phyloP scores from a whole-genome alignment of 1,140 invertebrate genomes.

The Coelopa frigida region DNA sequence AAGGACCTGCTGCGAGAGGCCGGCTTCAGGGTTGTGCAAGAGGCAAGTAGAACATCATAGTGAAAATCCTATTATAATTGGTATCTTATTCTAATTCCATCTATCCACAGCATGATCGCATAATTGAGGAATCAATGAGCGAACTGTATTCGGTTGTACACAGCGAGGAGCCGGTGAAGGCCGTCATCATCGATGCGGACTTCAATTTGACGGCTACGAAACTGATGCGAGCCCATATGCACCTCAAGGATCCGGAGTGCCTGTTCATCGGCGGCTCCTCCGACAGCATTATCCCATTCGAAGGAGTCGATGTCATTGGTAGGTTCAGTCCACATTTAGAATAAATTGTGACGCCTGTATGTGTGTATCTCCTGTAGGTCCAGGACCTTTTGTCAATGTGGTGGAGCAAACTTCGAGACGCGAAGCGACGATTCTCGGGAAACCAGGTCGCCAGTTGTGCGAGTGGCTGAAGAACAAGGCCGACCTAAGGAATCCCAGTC shows the following conservation, averaged over 20 bases:
- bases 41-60: constrained; percentile 25
- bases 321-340: no score
- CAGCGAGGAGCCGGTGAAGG: constrained; percentile 43
- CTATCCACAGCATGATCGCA: constrained; percentile 3
- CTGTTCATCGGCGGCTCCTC: constrained; percentile 44
- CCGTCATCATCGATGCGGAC: constrained; percentile 46
- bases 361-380: no score
- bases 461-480: constrained; percentile 41
- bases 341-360: no score
- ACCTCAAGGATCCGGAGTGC: constrained; percentile 42
- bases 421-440: constrained; percentile 47
- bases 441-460: constrained; percentile 49
- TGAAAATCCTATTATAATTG: not conserved
- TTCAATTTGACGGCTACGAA: constrained; percentile 44
- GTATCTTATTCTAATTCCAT: not conserved
- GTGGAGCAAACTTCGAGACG: constrained; percentile 44
- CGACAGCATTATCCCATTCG: constrained; percentile 45
- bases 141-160: constrained; percentile 35
- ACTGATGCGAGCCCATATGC: constrained; percentile 42
- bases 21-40: constrained; percentile 40
- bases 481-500: constrained; percentile 43
- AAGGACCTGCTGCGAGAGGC: constrained; percentile 30
- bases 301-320: constrained; percentile 32
- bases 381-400: constrained; percentile 48
- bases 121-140: constrained; percentile 17